These are phyloP conservation scores for Piaya cayana DNA, from an alignment of 2,113 vertebrate species.

Conservation along the genomic window DNA sequence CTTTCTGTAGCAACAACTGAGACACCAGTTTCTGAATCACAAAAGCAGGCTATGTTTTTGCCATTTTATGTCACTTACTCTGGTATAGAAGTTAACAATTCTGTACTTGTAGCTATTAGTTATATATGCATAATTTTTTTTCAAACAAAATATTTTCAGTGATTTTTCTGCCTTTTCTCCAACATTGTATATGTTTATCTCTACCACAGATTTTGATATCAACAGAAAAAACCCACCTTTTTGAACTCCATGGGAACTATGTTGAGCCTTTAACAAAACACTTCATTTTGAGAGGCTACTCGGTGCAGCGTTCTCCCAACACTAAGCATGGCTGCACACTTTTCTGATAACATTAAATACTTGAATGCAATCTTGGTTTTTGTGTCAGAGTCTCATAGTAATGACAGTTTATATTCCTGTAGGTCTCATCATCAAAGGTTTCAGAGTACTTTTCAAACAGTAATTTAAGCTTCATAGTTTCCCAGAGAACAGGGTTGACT, in stretches of 20 bases:
- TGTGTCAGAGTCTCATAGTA: background rate
- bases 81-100: background rate
- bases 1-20: background rate
- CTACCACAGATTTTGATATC: background rate
- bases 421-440: background rate
- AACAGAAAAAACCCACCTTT: background rate
- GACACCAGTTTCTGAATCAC: background rate
- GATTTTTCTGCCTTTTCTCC: background rate
- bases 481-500: background rate
- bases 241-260: background rate
- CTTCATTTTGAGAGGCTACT: background rate
- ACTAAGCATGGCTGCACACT: background rate
- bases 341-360: background rate
- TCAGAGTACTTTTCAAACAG: background rate
- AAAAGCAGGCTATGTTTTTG: background rate
- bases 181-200: background rate
- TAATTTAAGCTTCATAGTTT: background rate
- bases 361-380: background rate
- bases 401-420: background rate
- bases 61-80: background rate
- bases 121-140: background rate
- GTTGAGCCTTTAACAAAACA: background rate
- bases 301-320: fast-evolving
- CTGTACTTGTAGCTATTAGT: background rate
- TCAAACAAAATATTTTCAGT: background rate